phyloP scores from a whole-genome alignment of 2,113 vertebrate species.

The Herpetotheres cachinnans region DNA sequence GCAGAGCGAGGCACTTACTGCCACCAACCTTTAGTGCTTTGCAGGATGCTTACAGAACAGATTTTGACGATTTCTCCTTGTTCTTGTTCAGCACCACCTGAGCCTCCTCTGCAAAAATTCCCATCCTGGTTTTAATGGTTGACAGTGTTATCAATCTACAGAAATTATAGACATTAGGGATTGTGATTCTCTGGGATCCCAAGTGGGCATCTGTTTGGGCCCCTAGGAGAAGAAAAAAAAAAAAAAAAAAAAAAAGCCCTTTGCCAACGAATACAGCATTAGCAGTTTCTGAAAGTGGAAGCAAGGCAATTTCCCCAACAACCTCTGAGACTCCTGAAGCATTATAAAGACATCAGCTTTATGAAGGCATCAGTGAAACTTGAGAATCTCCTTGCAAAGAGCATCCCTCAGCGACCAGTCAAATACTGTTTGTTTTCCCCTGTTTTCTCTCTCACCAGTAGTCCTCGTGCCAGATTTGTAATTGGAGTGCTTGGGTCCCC shows the following conservation, averaged over 20 bases:
- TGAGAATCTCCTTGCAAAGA: neutral
- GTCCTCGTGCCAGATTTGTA: fast-evolving
- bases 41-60: neutral
- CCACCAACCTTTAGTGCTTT: neutral
- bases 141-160: neutral
- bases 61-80: neutral
- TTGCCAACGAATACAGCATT: neutral
- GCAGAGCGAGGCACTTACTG: neutral
- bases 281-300: neutral
- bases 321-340: neutral
- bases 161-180: neutral
- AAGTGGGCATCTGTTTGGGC: neutral
- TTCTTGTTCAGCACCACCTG: fast-evolving
- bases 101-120: neutral
- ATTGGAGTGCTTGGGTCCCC: neutral
- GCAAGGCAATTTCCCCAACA: neutral
- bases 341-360: neutral
- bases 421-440: neutral
- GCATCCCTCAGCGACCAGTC: neutral
- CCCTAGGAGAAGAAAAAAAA: neutral
- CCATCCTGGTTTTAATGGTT: neutral
- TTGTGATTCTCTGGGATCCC: neutral
- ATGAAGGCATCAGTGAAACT: neutral
- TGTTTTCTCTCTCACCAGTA: neutral
- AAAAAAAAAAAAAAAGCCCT: neutral